Conservation (phyloP, 2,113 vertebrate genomes). For the Tyto alba region DNA sequence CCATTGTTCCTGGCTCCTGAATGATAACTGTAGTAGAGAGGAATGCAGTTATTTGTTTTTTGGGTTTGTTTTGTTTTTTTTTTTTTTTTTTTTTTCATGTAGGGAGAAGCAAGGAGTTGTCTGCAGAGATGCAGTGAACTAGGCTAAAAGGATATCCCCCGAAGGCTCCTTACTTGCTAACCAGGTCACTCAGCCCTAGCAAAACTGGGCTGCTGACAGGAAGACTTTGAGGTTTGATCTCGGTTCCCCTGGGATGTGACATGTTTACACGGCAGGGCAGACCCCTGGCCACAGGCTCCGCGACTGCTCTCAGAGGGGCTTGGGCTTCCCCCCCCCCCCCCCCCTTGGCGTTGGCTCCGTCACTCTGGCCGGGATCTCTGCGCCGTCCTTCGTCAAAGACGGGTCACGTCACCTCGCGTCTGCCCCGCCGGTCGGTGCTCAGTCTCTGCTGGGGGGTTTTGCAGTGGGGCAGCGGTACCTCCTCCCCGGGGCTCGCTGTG, state of each 20-base stretch:
- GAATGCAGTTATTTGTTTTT: not conserved
- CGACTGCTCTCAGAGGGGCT: fast-evolving
- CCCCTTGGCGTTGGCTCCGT: not conserved
- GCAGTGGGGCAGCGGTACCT: fast-evolving
- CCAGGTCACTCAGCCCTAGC: not conserved
- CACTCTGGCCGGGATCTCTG: not conserved
- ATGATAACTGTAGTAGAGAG: not conserved
- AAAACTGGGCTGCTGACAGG: not conserved
- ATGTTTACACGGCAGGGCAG: not conserved
- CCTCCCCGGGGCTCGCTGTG: fast-evolving
- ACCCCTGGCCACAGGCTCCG: not conserved
- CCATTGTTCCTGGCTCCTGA: not conserved
- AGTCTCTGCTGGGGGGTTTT: not conserved
- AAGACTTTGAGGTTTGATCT: not conserved
- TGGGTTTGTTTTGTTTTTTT: too few species aligned
- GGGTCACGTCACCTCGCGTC: too few species aligned
- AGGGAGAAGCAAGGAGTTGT: not conserved
- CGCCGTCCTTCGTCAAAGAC: not conserved
- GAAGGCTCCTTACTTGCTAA: not conserved
- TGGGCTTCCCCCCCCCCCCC: too few species aligned
- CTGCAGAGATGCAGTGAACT: not conserved
- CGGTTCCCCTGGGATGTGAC: not conserved
- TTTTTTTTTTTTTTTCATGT: not conserved
- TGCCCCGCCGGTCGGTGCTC: not conserved
- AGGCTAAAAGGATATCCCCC: not conserved